Evolutionary conservation across 2,888 invertebrate genomes (phyloP).

Genomic region (Stenolophus ochropezus): DNA sequence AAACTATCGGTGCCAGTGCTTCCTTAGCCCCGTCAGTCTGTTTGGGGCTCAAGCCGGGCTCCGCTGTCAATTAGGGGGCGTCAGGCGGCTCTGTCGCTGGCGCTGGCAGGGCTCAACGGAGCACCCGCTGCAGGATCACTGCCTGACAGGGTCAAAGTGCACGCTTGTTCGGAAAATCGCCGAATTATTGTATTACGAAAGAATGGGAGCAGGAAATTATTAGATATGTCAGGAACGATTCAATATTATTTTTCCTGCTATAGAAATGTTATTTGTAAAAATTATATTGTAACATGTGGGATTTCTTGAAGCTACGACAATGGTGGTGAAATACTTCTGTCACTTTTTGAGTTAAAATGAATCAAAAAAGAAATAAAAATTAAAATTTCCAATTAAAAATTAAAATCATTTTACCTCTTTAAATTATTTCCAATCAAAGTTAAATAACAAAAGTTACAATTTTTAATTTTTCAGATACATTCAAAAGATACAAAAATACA

Average conservation of each 20-base stretch:
- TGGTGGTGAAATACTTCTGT: too few species aligned
- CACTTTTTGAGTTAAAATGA: too few species aligned
- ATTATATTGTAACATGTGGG: too few species aligned
- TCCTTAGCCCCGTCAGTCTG: conserved; percentile 39
- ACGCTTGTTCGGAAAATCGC: not conserved
- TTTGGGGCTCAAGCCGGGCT: conserved; percentile 43
- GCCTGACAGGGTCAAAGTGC: not conserved
- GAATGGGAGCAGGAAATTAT: not conserved
- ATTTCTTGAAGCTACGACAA: too few species aligned
- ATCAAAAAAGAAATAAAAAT: too few species aligned
- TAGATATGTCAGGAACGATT: not conserved
- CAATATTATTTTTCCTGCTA: not conserved
- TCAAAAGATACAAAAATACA: too few species aligned
- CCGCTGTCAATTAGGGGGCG: conserved; percentile 56
- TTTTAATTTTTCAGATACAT: too few species aligned
- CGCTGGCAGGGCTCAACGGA: conserved; percentile 47
- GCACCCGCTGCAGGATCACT: conserved; percentile 10
- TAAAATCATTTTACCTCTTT: too few species aligned
- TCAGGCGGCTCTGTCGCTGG: conserved; percentile 56
- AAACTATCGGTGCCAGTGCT: not conserved
- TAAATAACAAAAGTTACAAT: too few species aligned
- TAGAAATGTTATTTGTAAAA: too few species aligned
- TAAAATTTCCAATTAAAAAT: too few species aligned
- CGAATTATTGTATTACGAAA: not conserved
- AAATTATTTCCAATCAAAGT: too few species aligned